These are phyloP conservation scores for Dufourea novaeangliae DNA, from an alignment of 1,140 invertebrate genomes.

Conservation along the genomic window DNA sequence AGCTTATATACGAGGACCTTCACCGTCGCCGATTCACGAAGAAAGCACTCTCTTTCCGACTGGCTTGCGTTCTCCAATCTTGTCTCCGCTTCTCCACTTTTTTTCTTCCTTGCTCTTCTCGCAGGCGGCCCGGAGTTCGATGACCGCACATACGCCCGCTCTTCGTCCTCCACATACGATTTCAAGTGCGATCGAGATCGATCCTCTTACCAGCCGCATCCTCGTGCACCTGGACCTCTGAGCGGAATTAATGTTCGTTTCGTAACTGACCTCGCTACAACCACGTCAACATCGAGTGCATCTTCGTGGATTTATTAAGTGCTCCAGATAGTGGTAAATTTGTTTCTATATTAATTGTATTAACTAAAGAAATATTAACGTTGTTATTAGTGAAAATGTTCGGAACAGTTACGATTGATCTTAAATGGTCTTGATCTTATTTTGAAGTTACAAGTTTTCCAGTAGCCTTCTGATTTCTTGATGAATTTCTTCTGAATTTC, in stretches of 20 bases:
- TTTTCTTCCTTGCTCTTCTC: slow-evolving; percentile 38
- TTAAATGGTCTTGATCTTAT: too few species aligned
- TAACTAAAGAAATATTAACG: too few species aligned
- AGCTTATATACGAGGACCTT: slow-evolving; percentile 80
- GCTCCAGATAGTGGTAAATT: neutral
- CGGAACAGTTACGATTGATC: too few species aligned
- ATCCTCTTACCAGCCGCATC: slow-evolving; percentile 3
- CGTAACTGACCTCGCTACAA: slow-evolving; percentile 25
- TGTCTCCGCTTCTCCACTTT: slow-evolving; percentile 60
- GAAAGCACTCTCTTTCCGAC: slow-evolving; percentile 78
- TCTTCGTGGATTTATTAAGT: neutral
- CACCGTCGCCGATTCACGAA: slow-evolving; percentile 71
- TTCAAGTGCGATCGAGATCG: slow-evolving; percentile 21
- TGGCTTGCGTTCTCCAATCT: slow-evolving; percentile 70
- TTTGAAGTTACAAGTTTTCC: too few species aligned
- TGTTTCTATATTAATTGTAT: too few species aligned
- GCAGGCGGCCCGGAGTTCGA: slow-evolving; percentile 21
- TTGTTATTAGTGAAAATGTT: too few species aligned
- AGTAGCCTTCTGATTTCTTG: too few species aligned
- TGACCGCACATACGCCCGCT: neutral
- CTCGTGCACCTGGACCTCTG: neutral
- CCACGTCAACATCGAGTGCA: neutral
- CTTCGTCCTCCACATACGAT: neutral
- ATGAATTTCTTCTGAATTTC: too few species aligned
- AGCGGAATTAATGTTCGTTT: neutral